Evolutionary conservation across 1,140 invertebrate genomes (phyloP), one percentile per base, ranked within the genome.

Genomic region (Teleopsis dalmanni): DNA sequence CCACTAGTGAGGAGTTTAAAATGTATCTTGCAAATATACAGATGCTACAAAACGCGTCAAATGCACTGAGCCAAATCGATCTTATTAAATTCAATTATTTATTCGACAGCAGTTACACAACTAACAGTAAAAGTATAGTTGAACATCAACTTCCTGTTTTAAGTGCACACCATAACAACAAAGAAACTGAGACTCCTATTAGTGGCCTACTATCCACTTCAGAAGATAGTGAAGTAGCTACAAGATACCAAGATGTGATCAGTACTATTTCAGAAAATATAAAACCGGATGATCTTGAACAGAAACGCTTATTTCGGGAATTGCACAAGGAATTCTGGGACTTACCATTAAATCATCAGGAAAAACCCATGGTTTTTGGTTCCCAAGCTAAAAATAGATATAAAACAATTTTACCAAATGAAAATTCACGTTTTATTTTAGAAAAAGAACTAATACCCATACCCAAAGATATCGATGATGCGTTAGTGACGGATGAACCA

Each of bases 281-380:
- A 13, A 50, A 55, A 9, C 47, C 58, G 25, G 54, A 59, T 23
- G 62, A 59, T 9, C 72, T 75, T 48, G 77, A 78, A 51, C 76
- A 87, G 56, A 79, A 87, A 50, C 74, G 76, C 35, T 79, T 91
- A 53, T 74, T 94, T 41, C 75, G 81, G 21, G 84, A 83, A 59
- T 65, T 95, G 16, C 88, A 94, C 62, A 83, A 87, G 58, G 91
- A 95, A 65, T 94, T 95, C 68, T 94, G 90, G 88, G 88, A 93
- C 70, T 84, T 95, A 53, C 91, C 91, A 0, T 79, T 88, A 23
- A 95, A 95, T 71, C 82, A 89, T 54, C 87, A 91, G 47, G 89
- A 94, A 55, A 87, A 88, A 60, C 81, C 89, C 5, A 82, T 87
- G 59, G 83, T 94, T 4, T 85, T 84, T 41, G 91, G 91, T 4